Conservation (phyloP, 2,888 invertebrate species). For the Argyra leucocephala region DNA sequence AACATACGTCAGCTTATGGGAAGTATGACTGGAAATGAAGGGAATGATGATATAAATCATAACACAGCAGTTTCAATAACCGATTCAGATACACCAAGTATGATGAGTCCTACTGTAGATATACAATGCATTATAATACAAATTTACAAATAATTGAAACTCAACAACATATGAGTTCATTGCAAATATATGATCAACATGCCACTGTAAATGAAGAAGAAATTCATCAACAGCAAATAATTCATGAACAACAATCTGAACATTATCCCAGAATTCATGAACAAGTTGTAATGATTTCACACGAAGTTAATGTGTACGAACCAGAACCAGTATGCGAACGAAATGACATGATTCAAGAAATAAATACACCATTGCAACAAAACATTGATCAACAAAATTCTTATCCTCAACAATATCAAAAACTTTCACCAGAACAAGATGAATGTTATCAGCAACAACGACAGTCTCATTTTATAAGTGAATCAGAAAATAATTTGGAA, state of each 20-base stretch:
- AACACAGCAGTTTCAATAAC: constrained; percentile 34
- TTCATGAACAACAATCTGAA: constrained; percentile 18
- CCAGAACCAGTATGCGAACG: constrained; percentile 9
- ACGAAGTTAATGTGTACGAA: constrained; percentile 15
- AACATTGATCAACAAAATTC: constrained; percentile 18
- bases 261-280: constrained; percentile 17
- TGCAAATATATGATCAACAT: constrained; percentile 39
- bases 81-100: constrained; percentile 38
- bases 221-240: constrained; percentile 14
- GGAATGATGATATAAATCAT: constrained; percentile 38
- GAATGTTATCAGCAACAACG: background rate
- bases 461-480: constrained; percentile 15
- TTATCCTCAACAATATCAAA: constrained; percentile 17
- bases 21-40: constrained; percentile 21
- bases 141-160: constrained; percentile 35
- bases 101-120: constrained; percentile 38
- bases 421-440: constrained; percentile 14
- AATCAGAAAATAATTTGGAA: background rate
- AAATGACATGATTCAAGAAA: constrained; percentile 14
- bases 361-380: constrained; percentile 16
- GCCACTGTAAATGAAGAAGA: constrained; percentile 13
- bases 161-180: constrained; percentile 39
- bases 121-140: constrained; percentile 35
- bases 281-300: constrained; percentile 12
- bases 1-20: too few species aligned